phyloP scores from a whole-genome alignment of 64 coral and sea anemone species.

The Montipora capricornis region DNA sequence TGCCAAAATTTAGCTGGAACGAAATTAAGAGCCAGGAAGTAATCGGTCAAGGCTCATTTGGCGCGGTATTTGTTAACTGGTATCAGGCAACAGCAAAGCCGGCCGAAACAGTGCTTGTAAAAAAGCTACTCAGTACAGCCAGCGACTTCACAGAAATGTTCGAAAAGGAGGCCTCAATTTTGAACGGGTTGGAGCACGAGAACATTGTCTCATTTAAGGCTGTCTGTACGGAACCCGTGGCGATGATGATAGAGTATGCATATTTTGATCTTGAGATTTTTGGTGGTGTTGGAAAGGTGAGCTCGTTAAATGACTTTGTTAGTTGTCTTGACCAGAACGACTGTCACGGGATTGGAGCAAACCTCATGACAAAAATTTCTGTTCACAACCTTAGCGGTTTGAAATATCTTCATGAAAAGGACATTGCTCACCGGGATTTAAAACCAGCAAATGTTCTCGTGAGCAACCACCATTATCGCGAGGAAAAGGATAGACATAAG shows the following conservation, averaged over 20 bases:
- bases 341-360: conserved; percentile 59
- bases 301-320: conserved; percentile 39
- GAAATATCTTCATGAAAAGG: conserved; percentile 35
- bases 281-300: conserved; percentile 50
- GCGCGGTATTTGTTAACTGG: too few species aligned
- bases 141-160: conserved; percentile 8
- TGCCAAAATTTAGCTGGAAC: conserved; percentile 55
- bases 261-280: conserved; percentile 62
- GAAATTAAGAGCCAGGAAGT: conserved; percentile 39
- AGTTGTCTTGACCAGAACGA: conserved; percentile 34
- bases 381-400: conserved; percentile 9
- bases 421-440: conserved; percentile 50
- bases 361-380: conserved; percentile 59
- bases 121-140: conserved; percentile 37
- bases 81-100: background rate
- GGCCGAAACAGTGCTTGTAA: conserved; percentile 53
- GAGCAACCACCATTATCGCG: conserved; percentile 40
- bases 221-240: conserved; percentile 53
- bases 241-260: conserved; percentile 68
- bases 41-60: conserved; percentile 51
- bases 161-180: conserved; percentile 46
- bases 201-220: conserved; percentile 67
- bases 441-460: conserved; percentile 71
- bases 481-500: conserved; percentile 12
- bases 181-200: conserved; percentile 27